phyloP scores from a whole-genome alignment of 2,888 invertebrate genomes.

The Drosophila demipolita region DNA sequence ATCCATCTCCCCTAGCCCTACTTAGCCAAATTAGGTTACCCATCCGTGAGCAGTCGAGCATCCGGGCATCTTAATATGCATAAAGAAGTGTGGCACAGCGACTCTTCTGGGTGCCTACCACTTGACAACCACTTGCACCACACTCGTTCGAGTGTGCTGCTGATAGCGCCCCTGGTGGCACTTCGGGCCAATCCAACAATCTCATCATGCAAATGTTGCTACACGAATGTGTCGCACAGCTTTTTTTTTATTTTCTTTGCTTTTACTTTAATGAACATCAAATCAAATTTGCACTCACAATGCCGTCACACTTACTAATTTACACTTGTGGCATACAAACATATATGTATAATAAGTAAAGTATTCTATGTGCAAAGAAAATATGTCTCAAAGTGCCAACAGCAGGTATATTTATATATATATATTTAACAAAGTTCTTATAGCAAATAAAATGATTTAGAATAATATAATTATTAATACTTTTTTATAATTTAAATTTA shows the following conservation, averaged over 20 bases:
- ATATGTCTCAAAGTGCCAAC: background rate
- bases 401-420: no score
- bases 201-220: conserved; percentile 19
- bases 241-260: conserved; percentile 13
- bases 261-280: conserved; percentile 53
- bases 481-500: background rate
- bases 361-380: background rate
- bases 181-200: conserved; percentile 12
- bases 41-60: conserved; percentile 35
- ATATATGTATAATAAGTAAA: background rate
- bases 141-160: conserved; percentile 32
- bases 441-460: background rate
- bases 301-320: conserved; percentile 49
- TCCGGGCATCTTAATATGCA: conserved; percentile 71
- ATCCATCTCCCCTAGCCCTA: conserved; percentile 22
- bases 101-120: conserved; percentile 55
- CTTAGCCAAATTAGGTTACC: conserved; percentile 76
- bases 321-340: conserved; percentile 10
- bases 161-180: conserved; percentile 46
- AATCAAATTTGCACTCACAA: conserved; percentile 52
- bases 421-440: background rate
- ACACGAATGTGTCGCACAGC: conserved; percentile 9
- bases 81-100: conserved; percentile 66
- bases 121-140: conserved; percentile 50
- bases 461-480: background rate